Evolutionary conservation across 2,888 invertebrate species (phyloP).

Genomic region (Drosophila quinaria): DNA sequence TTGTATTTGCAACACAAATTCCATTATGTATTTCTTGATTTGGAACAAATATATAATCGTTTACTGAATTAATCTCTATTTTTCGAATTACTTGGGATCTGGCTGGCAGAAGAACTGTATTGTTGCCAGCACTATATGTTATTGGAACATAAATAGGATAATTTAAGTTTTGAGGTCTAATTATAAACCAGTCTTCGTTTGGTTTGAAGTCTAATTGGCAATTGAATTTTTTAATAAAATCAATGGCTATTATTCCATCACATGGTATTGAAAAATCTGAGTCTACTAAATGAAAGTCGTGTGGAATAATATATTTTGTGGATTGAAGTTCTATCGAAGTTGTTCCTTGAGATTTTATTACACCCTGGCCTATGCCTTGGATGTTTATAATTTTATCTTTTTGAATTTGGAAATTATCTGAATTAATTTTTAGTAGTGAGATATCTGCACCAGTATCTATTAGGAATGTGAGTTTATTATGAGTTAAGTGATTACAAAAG

Average conservation of each 20-base stretch:
- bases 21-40: conserved; percentile 5
- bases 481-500: neutral
- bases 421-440: neutral
- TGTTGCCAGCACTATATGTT: conserved; percentile 7
- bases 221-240: conserved; percentile 2
- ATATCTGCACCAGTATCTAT: conserved; percentile 2
- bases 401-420: conserved; percentile 1
- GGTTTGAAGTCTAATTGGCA: neutral
- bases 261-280: neutral
- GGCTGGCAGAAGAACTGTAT: conserved; percentile 8
- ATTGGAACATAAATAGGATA: conserved; percentile 6
- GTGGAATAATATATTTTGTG: neutral
- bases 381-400: neutral
- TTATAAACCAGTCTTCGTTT: neutral
- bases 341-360: conserved; percentile 3
- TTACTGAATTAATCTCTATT: neutral
- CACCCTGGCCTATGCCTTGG: conserved; percentile 1
- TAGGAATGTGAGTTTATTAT: neutral
- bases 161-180: neutral
- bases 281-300: neutral
- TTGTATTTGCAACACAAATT: conserved; percentile 3
- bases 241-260: conserved; percentile 3
- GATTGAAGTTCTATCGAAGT: neutral
- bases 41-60: conserved; percentile 1
- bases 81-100: conserved; percentile 7